Evolutionary conservation across 2,113 vertebrate species (phyloP).

Genomic region (Oreochromis tanganicae): DNA sequence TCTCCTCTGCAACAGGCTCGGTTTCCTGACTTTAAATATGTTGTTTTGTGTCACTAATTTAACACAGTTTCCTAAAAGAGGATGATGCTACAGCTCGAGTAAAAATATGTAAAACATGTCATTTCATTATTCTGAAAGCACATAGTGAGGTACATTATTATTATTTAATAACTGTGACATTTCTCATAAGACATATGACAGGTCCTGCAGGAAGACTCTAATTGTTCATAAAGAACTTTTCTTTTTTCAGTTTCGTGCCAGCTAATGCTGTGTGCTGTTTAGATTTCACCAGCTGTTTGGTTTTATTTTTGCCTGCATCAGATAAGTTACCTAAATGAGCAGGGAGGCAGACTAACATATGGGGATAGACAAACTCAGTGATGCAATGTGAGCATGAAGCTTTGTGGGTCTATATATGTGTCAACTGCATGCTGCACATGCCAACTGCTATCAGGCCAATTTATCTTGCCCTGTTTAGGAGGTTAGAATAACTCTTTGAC

Average conservation of each 20-base stretch:
- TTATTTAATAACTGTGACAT: neutral
- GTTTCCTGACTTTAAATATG: neutral
- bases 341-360: neutral
- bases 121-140: neutral
- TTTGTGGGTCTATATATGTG: neutral
- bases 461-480: slow-evolving; percentile 6
- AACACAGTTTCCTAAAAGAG: neutral
- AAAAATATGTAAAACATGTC: neutral
- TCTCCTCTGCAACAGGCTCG: neutral
- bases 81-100: neutral
- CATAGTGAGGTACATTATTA: neutral
- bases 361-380: neutral
- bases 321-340: neutral
- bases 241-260: neutral
- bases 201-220: neutral
- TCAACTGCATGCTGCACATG: neutral
- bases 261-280: neutral
- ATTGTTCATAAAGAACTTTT: neutral
- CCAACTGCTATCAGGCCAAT: slow-evolving; percentile 5
- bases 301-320: neutral
- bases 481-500: neutral
- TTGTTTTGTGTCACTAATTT: neutral
- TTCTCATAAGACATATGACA: neutral
- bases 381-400: neutral
- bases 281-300: neutral